Conservation (phyloP, 2,113 vertebrate genomes). For the Cettia cetti region DNA sequence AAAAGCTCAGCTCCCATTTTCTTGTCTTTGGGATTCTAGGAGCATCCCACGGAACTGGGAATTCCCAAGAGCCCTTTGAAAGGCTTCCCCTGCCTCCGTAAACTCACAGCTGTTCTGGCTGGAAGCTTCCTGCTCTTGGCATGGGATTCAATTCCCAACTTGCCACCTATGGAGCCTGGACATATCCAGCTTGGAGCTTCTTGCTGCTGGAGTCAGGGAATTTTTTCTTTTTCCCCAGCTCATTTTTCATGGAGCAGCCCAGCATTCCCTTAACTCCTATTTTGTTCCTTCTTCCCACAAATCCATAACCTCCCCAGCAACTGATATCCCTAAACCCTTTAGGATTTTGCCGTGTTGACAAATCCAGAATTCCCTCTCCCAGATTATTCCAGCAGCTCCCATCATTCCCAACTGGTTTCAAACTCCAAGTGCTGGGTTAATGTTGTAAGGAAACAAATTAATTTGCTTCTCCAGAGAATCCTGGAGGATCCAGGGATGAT, state of each 20-base stretch:
- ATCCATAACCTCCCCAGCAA: rapidly evolving
- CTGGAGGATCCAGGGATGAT: background rate
- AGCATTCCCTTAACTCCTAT: background rate
- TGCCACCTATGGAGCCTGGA: background rate
- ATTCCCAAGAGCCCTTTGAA: background rate
- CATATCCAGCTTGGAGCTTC: background rate
- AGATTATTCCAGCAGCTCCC: background rate
- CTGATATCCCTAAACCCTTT: background rate
- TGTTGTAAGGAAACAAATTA: background rate
- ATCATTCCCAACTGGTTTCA: background rate
- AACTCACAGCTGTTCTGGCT: conserved; percentile 14
- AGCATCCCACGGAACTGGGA: background rate
- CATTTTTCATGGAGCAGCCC: background rate
- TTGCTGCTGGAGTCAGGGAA: background rate
- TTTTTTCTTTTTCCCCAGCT: background rate
- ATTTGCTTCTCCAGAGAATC: background rate
- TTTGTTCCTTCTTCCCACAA: background rate
- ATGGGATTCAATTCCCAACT: background rate
- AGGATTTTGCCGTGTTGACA: background rate
- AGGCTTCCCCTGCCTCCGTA: background rate
- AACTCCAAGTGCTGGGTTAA: background rate
- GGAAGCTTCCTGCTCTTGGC: background rate
- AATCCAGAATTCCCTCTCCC: background rate
- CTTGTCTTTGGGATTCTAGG: background rate
- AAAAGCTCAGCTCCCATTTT: background rate